Percentiles rank a stretch among this genome's conserved stretches.
phyloP scores from a whole-genome alignment of 2,888 invertebrate species.

The Nymphalis polychloros region DNA sequence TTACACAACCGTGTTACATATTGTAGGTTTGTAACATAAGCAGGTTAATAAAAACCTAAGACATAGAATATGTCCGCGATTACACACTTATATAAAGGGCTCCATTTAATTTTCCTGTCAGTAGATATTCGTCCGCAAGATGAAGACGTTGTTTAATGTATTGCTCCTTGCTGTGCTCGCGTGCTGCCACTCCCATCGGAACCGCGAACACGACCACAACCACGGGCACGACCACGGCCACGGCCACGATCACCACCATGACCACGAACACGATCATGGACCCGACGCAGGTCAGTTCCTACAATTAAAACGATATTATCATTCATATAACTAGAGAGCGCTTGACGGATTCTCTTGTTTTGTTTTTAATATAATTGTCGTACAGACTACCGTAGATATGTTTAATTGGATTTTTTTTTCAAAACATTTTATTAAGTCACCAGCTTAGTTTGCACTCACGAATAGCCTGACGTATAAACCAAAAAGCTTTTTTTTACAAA shows the following conservation, averaged over 20 bases:
- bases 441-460: too few species aligned
- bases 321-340: too few species aligned
- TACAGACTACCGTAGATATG: too few species aligned
- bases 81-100: constrained; percentile 22
- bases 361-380: too few species aligned
- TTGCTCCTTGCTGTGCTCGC: constrained; percentile 17
- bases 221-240: constrained; percentile 17
- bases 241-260: background rate
- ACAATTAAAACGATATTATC: background rate
- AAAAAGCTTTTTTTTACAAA: too few species aligned
- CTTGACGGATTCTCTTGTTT: too few species aligned
- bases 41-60: background rate
- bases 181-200: constrained; percentile 12
- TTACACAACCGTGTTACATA: too few species aligned
- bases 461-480: too few species aligned
- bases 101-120: constrained; percentile 17
- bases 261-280: background rate
- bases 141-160: constrained; percentile 23
- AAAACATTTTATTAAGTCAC: too few species aligned
- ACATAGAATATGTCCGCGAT: background rate
- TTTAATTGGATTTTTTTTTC: too few species aligned
- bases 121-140: constrained; percentile 14
- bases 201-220: constrained; percentile 14
- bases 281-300: constrained; percentile 10
- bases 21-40: too few species aligned